Conservation (phyloP, 2,888 invertebrate genomes). For the Tetheella fluctuosa region DNA sequence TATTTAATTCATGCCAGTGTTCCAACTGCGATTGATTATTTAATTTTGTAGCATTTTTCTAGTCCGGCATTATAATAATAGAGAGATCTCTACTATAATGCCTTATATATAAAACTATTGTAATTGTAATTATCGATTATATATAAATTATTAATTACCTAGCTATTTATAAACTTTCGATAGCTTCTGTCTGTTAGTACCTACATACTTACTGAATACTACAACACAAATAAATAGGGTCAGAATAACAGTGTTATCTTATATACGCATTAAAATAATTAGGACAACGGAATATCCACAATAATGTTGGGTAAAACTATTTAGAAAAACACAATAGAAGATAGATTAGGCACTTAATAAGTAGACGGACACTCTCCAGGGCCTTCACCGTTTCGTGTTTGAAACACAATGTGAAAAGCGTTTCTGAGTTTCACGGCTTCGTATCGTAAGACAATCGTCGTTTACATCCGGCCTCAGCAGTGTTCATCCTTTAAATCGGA, state of each 20-base stretch:
- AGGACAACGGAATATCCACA: not conserved
- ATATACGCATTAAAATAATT: too few species aligned
- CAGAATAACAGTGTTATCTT: not conserved
- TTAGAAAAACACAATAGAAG: not conserved
- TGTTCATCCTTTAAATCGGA: constrained; percentile 43
- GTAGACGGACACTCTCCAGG: constrained; percentile 12
- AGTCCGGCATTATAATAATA: not conserved
- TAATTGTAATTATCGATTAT: too few species aligned
- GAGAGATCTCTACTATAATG: too few species aligned
- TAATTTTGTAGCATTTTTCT: not conserved
- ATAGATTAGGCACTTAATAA: constrained; percentile 10
- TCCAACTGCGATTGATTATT: constrained; percentile 22
- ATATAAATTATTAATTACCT: too few species aligned
- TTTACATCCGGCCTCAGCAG: constrained; percentile 39
- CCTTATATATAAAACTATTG: too few species aligned
- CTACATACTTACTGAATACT: not conserved
- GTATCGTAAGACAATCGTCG: constrained; percentile 45
- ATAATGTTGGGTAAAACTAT: not conserved
- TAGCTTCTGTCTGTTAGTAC: too few species aligned
- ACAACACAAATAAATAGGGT: not conserved
- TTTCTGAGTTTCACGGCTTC: not conserved
- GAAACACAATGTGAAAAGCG: constrained; percentile 3
- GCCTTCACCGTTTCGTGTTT: constrained; percentile 37
- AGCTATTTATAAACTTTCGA: too few species aligned
- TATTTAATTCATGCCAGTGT: constrained; percentile 34